These are phyloP conservation scores for Aptenodytes patagonicus DNA, from an alignment of 2,113 vertebrate species.

Conservation along the genomic window DNA sequence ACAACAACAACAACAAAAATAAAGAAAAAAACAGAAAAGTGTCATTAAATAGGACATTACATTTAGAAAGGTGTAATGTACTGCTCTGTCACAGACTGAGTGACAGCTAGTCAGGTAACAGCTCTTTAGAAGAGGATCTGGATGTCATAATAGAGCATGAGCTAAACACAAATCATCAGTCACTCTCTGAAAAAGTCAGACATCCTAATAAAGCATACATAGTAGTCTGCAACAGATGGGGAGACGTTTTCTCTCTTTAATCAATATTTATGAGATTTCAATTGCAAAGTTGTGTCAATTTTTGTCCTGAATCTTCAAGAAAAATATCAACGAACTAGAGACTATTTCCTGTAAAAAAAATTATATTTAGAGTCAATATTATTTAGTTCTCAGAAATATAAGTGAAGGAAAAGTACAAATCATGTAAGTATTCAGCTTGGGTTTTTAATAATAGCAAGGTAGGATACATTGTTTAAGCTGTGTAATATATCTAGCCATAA, in stretches of 20 bases:
- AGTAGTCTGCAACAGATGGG: not conserved
- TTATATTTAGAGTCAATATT: not conserved
- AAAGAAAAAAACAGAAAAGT: not conserved
- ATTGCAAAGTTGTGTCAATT: not conserved
- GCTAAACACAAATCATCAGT: not conserved
- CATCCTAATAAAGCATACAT: not conserved
- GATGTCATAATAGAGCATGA: not conserved
- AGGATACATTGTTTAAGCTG: not conserved
- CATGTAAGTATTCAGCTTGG: fast-evolving
- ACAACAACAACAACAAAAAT: not conserved
- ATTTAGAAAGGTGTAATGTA: not conserved
- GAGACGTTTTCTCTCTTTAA: not conserved
- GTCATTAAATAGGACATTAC: not conserved
- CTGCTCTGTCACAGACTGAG: not conserved
- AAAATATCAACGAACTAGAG: not conserved
- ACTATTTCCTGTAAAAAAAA: not conserved
- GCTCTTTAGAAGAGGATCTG: not conserved
- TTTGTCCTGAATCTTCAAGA: not conserved
- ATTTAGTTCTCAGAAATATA: not conserved
- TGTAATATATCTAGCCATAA: not conserved
- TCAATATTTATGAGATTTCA: not conserved
- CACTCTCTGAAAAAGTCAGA: not conserved
- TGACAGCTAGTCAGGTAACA: not conserved
- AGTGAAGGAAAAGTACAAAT: not conserved
- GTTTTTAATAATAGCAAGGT: not conserved